phyloP scores from a whole-genome alignment of 2,113 vertebrate species.

The Eretmochelys imbricata region DNA sequence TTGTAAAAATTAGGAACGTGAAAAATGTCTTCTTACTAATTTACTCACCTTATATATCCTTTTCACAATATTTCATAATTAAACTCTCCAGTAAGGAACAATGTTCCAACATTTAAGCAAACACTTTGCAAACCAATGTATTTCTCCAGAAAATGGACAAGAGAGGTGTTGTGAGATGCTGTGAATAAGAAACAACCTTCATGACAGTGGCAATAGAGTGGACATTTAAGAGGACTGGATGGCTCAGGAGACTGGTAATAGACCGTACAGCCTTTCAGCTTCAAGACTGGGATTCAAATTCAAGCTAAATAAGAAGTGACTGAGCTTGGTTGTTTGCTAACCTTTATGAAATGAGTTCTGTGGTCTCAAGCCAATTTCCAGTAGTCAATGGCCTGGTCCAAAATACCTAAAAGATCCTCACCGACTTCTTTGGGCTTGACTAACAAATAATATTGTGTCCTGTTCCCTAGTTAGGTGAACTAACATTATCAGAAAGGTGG shows the following conservation, averaged over 20 bases:
- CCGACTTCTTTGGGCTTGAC: neutral
- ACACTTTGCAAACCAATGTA: neutral
- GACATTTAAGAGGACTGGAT: neutral
- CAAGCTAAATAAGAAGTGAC: neutral
- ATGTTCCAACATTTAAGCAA: too few species aligned
- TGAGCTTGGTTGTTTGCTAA: neutral
- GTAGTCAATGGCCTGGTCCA: neutral
- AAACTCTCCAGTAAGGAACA: neutral
- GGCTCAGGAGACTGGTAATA: neutral
- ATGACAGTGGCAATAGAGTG: neutral
- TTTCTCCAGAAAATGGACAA: neutral
- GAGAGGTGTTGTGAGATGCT: neutral
- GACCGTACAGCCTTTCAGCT: neutral
- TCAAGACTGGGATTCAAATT: neutral
- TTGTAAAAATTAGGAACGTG: too few species aligned
- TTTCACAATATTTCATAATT: neutral
- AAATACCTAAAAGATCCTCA: neutral
- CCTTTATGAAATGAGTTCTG: accelerated
- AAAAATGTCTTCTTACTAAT: neutral
- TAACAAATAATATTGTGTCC: neutral
- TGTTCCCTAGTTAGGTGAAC: neutral
- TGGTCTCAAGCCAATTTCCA: neutral
- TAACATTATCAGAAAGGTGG: neutral
- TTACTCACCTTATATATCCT: neutral
- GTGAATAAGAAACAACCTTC: neutral